Base-by-base conservation (phyloP, 2,113 vertebrate genomes). In the Osmerus eperlanus region DNA sequence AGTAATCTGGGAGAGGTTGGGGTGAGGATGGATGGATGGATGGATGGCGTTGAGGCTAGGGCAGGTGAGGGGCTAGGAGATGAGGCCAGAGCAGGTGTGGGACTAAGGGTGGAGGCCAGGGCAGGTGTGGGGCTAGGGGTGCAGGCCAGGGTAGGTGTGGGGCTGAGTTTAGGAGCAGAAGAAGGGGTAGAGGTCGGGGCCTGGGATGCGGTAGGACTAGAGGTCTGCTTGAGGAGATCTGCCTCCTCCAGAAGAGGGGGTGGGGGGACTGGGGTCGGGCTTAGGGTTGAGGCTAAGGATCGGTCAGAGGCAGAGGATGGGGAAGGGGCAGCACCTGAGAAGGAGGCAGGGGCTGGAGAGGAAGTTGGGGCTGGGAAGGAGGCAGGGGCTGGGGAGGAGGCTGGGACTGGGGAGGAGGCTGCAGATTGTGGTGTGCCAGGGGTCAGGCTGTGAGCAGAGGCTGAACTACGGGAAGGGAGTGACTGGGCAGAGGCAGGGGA, bases 31-130 rank as follows among this genome's bases (percentile, higher is more conserved):
- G 21, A 21, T 21, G 32, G 61, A 18, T 28, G 59, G 3, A 61
- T 28, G 23, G 28, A 25, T 11, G 21, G 21, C 21, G 21, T 36
- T 7, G 14, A 29, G 61, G 61, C 61, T 14, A 29, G 29, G 6
- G 54, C 14, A 36, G 8, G 29, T 28, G 62, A 6, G 28, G 25
- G 62, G 6, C 62, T 64, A 29, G 29, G 62, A 28, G 29, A 18
- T 15, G 62, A 29, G 16, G 29, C 29, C 29, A 13, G 29, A 0
- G 58, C 18, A 60, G 25, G 25, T 28, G 13, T 62, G 3, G 3
- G 4, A 3, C 28, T 62, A 28, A 14, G 13, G 28, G 85, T 88
- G 19, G 84, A 88, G 25, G 53, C 25, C 4, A 14, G 53, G 23
- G 32, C 29, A n/a, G 74, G 5, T 55, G 61, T 61, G n/a, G 54